Conservation (phyloP, 2,888 invertebrate species). For the Tortricodes alternella region DNA sequence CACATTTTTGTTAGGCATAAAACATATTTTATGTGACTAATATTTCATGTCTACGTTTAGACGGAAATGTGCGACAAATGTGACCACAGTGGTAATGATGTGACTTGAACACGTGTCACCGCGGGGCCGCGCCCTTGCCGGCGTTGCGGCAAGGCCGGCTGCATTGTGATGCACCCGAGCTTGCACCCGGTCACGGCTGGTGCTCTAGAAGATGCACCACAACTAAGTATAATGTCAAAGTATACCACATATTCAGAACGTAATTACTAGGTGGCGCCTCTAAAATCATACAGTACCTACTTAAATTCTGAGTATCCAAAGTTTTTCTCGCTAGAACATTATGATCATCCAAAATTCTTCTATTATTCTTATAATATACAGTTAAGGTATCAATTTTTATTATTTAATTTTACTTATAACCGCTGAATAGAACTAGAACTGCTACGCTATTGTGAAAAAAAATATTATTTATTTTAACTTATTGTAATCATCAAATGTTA, state of each 20-base stretch:
- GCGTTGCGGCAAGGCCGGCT: constrained; percentile 21
- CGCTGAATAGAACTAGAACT: neutral
- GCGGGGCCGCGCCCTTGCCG: constrained; percentile 39
- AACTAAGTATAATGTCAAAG: neutral
- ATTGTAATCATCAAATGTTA: neutral
- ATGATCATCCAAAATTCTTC: too few species aligned
- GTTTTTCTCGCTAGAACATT: too few species aligned
- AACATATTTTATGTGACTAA: too few species aligned
- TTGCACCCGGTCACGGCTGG: constrained; percentile 36
- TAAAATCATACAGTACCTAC: too few species aligned
- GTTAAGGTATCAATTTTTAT: too few species aligned
- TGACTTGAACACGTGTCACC: constrained; percentile 33
- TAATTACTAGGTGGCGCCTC: too few species aligned
- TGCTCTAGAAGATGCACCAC: constrained; percentile 14
- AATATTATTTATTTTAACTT: too few species aligned
- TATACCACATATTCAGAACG: neutral
- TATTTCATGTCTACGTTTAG: too few species aligned
- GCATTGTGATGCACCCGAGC: constrained; percentile 30
- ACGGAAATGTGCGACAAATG: too few species aligned
- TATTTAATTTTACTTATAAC: neutral
- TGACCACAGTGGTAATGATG: neutral
- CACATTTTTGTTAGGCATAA: too few species aligned
- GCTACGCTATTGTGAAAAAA: neutral
- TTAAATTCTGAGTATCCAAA: too few species aligned
- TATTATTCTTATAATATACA: too few species aligned